Conservation (phyloP, 2,888 invertebrate species). For the Pseudanteris insignis region DNA sequence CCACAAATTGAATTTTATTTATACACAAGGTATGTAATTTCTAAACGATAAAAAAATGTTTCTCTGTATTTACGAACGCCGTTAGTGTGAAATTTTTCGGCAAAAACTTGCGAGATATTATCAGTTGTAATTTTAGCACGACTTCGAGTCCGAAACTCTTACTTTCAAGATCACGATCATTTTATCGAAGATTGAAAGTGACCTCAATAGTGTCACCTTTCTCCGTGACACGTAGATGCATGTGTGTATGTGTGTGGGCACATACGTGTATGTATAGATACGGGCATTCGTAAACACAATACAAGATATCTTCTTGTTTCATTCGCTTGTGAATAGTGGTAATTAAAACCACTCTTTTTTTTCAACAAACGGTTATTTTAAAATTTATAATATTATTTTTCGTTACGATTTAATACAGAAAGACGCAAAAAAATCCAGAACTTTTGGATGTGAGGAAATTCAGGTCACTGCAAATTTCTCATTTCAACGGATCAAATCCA, state of each 20-base stretch:
- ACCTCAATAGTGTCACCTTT: conserved; percentile 63
- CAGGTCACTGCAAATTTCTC: conserved; percentile 77
- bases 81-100: neutral
- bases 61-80: neutral
- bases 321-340: neutral
- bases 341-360: no score
- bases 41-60: neutral
- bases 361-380: no score
- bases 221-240: conserved; percentile 48
- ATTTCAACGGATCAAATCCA: conserved; percentile 80
- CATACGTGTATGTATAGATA: no score
- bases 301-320: conserved; percentile 5
- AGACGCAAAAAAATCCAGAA: conserved; percentile 79
- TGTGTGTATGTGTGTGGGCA: no score
- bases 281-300: no score
- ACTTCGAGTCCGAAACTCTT: conserved; percentile 51
- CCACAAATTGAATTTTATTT: conserved; percentile 83
- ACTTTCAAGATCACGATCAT: conserved; percentile 66
- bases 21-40: conserved; percentile 75
- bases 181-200: conserved; percentile 62
- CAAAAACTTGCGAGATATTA: conserved; percentile 8
- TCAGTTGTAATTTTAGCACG: conserved; percentile 9
- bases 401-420: no score
- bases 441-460: conserved; percentile 76
- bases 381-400: no score